Evolutionary conservation across 2,113 vertebrate genomes (phyloP), one percentile per base, ranked within the genome.

Genomic region (Corydoras sp.): DNA sequence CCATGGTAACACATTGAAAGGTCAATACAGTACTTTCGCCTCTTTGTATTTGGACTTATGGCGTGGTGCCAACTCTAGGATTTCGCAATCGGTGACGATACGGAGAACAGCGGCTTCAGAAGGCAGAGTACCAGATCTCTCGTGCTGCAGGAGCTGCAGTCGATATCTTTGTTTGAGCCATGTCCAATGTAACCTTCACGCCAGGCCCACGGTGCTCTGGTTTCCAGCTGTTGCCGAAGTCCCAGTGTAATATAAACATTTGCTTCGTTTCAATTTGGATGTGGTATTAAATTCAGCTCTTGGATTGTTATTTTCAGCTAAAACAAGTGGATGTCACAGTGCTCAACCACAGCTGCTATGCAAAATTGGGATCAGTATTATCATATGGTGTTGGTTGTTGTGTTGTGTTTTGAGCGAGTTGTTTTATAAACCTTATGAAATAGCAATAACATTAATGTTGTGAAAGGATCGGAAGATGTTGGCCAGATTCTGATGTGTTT

Each of bases 21-120:
- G 72, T 79, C 71, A 81, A 68, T 68, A 76, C 71, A 65, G 71
- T 72, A 67, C 74, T 76, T 76, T 73, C 60, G 61, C 54, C 65
- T 65, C 74, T 69, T 76, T 76, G 74, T 76, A 10, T 60, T 53
- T 31, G 51, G 59, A 51, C 3, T 32, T 18, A 30, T 62, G 72
- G 76, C 62, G 8, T 12, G 1, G 35, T 60, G 62, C 72, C 76
- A 62, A 53, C 8, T 30, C 32, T 30, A 58, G 61, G 31, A 61
- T 76, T 76, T 66, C 74, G n/a, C 74, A 76, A 66, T 74, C 62
- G 3, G 43, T 58, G 55, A 76, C 53, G 53, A 58, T 11, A 18
- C 68, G 58, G 68, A 35, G 62, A 50, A 65, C 73, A 65, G 53
- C 6, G n/a, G 35, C 55, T 49, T n/a, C 4, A 12, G 62, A 30